phyloP scores from a whole-genome alignment of 2,888 invertebrate genomes.

The Nycteola revayana region DNA sequence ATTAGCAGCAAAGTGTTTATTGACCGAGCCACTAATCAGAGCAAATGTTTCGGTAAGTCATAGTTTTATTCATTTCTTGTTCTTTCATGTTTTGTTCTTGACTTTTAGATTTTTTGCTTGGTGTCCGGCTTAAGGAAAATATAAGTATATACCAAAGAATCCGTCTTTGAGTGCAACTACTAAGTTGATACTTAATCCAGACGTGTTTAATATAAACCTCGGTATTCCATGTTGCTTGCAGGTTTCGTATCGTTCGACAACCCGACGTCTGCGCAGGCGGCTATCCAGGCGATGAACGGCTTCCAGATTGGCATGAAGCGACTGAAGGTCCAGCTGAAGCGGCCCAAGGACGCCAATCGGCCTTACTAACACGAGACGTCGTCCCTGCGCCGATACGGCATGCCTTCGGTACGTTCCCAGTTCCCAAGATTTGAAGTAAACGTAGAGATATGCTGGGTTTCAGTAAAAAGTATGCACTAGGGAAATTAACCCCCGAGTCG shows the following conservation, averaged over 20 bases:
- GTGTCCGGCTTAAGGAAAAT: too few relatives aligned
- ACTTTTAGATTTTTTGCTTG: too few relatives aligned
- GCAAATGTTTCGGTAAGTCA: slow-evolving; percentile 99
- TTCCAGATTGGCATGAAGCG: slow-evolving; percentile 99
- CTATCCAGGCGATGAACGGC: slow-evolving; percentile 99
- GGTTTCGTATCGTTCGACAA: slow-evolving; percentile 99
- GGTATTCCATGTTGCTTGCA: slow-evolving; percentile 68
- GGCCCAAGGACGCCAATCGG: slow-evolving; percentile 98
- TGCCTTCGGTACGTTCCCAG: slow-evolving; percentile 56
- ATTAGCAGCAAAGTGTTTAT: slow-evolving; percentile 99
- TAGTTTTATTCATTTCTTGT: not conserved
- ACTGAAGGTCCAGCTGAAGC: slow-evolving; percentile 99
- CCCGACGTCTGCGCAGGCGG: slow-evolving; percentile 98
- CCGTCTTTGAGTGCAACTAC: too few relatives aligned
- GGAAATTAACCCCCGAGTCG: too few relatives aligned
- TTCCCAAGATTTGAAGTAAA: too few relatives aligned
- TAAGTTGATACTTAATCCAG: too few relatives aligned
- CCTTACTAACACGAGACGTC: slow-evolving; percentile 93
- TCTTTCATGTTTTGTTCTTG: too few relatives aligned
- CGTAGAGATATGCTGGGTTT: too few relatives aligned
- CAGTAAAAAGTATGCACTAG: too few relatives aligned
- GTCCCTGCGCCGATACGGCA: slow-evolving; percentile 64
- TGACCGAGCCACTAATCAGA: slow-evolving; percentile 99
- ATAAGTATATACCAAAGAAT: too few relatives aligned
- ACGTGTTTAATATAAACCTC: too few relatives aligned